Evolutionary conservation across 2,113 vertebrate genomes (phyloP), one percentile per base, ranked within the genome.

Genomic region (Lophochroa leadbeateri): DNA sequence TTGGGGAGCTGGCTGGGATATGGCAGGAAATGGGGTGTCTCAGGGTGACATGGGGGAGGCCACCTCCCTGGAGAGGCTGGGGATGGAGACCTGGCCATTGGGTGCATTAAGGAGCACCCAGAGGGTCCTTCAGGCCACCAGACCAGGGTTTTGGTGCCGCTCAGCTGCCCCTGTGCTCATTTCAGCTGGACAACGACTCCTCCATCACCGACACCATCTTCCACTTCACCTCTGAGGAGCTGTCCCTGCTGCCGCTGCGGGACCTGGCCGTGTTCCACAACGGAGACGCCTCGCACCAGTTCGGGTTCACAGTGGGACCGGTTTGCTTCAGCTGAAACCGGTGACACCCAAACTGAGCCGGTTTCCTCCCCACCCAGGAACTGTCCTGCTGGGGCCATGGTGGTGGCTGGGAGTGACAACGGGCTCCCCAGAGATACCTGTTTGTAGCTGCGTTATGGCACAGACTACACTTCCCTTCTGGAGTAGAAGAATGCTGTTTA

Each of bases 241-340:
- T 98, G 29, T 88, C 98, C 43, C 98, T 99, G 76, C 98, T 99
- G 72, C 99, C 99, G 55, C 96, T 99, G 80, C 97, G 98, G 77
- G 99, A 99, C 65, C 88, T 99, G 88, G 98, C 98, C 0, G 84
- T 99, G 37, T 98, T 98, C 75, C 97, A 97, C 82, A 91, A 98
- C 9, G 97, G 97, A 3, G 97, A 98, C 9, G 3, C 91, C 76
- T 96, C 97, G 1, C 98, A 98, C 82, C 97, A 96, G 39, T 99
- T 99, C 39, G 98, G 98, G 47, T 98, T 99, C 98, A 98, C 97
- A 43, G 72, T 99, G 5, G 99, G 98, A 41, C 98, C 98, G 0
- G 98, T 98, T 82, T 99, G 99, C 93, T 99, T 99, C 97, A 98
- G 98, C 97, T 99, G 98, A 97, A 44, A 95, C 74, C 3, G 4